Evolutionary conservation across 2,888 invertebrate genomes (phyloP).

Genomic region (Steinernema carpocapsae): DNA sequence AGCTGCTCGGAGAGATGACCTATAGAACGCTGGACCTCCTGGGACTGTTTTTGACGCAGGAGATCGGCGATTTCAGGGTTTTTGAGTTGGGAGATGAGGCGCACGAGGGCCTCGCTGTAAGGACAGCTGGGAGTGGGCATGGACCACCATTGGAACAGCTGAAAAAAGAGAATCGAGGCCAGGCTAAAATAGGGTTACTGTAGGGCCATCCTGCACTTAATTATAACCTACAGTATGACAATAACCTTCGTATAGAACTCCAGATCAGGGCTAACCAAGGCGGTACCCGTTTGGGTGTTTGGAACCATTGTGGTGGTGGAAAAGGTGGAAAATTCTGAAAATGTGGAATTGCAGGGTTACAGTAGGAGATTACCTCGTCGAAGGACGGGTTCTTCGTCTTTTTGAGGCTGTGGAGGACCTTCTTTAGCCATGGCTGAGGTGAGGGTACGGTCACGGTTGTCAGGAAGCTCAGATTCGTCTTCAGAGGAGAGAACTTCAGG

Average conservation of each 20-base stretch:
- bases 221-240: neutral
- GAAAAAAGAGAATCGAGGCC: neutral
- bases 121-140: neutral
- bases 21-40: neutral
- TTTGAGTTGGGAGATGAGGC: neutral
- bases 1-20: slow-evolving; percentile 16
- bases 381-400: neutral
- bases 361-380: neutral
- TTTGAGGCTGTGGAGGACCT: neutral
- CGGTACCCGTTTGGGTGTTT: neutral
- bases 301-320: neutral
- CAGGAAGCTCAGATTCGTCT: neutral
- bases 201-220: no score
- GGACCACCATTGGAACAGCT: neutral
- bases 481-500: neutral
- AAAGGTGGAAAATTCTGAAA: slow-evolving; percentile 2
- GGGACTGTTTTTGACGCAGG: neutral
- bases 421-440: neutral
- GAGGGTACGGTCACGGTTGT: neutral
- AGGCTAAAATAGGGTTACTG: neutral
- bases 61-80: neutral
- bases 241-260: neutral
- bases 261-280: neutral
- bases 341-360: neutral
- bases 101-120: neutral